phyloP scores from a whole-genome alignment of 2,888 invertebrate species.

The Ferrisia virgata region DNA sequence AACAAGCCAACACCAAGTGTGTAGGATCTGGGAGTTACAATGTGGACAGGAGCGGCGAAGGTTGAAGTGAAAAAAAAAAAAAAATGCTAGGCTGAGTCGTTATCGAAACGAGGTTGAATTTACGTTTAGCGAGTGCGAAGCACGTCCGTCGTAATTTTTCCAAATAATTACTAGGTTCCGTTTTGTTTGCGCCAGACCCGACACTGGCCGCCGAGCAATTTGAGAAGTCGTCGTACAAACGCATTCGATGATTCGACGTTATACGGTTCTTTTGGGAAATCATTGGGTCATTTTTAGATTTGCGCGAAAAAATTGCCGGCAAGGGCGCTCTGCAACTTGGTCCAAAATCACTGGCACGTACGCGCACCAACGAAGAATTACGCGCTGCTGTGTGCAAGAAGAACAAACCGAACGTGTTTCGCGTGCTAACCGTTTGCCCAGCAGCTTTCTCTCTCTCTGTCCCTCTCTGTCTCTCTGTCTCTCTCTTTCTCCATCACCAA shows the following conservation, averaged over 20 bases:
- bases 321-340: neutral
- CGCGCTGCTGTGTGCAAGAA: neutral
- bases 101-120: conserved; percentile 15
- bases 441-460: no score
- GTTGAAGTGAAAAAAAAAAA: neutral
- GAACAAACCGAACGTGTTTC: conserved; percentile 17
- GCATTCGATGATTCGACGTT: conserved; percentile 15
- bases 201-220: neutral
- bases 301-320: conserved; percentile 7
- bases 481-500: no score
- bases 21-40: no score
- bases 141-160: conserved; percentile 18
- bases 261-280: conserved; percentile 26
- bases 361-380: neutral
- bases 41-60: neutral
- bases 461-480: no score
- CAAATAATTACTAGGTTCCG: conserved; percentile 16
- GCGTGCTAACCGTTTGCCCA: neutral
- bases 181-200: neutral
- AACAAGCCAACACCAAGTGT: no score
- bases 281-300: conserved; percentile 27
- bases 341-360: conserved; percentile 23
- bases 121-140: neutral
- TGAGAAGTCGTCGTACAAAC: neutral
- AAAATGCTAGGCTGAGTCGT: neutral